Percentiles rank a stretch among this genome's conserved stretches.
These are phyloP conservation scores for Thrips palmi DNA, from an alignment of 1,140 invertebrate genomes.

Conservation along the genomic window DNA sequence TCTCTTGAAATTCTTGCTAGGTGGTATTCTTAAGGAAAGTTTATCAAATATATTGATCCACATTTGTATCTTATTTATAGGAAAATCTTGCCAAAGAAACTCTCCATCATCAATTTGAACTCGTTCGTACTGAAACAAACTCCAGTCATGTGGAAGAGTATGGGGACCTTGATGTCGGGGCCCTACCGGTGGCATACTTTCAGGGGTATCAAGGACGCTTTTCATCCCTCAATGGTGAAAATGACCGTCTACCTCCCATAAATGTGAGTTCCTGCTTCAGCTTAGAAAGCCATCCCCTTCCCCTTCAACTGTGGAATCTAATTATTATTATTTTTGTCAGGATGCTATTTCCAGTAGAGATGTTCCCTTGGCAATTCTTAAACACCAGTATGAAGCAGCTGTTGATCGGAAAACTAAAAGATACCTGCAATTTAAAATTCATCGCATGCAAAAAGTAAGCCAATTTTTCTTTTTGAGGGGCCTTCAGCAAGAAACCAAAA, in stretches of 20 bases:
- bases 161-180: constrained; percentile 29
- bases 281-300: not conserved
- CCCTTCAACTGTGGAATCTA: not conserved
- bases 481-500: too few relatives aligned
- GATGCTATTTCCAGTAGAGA: constrained; percentile 24
- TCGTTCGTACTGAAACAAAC: constrained; percentile 37
- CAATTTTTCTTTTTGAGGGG: not conserved
- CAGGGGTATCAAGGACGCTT: constrained; percentile 18
- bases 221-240: not conserved
- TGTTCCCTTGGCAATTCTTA: constrained; percentile 22
- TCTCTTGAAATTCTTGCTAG: too few relatives aligned
- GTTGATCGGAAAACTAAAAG: constrained; percentile 7
- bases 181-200: constrained; percentile 24
- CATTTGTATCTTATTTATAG: constrained; percentile 18
- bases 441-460: constrained; percentile 12
- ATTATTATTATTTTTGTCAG: constrained; percentile 14
- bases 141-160: constrained; percentile 38
- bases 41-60: too few relatives aligned
- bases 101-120: constrained; percentile 32
- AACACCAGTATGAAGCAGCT: constrained; percentile 16
- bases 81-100: constrained; percentile 32
- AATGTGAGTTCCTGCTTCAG: too few relatives aligned
- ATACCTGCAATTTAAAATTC: constrained; percentile 8
- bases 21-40: too few relatives aligned
- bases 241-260: not conserved